Conservation (phyloP, 1,140 invertebrate genomes). For the Babylonia areolata region DNA sequence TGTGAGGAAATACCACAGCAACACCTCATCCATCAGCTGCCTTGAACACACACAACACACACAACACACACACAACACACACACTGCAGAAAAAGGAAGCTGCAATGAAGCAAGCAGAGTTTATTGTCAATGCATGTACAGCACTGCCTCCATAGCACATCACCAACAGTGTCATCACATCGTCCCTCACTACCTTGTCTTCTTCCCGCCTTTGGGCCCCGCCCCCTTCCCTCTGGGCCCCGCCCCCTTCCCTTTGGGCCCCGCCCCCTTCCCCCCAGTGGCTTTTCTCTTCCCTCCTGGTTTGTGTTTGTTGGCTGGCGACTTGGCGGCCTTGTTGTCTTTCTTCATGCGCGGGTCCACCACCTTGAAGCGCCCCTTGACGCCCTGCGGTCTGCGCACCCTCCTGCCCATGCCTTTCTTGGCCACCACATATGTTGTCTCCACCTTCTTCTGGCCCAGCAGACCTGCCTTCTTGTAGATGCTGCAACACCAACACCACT, state of each 20-base stretch:
- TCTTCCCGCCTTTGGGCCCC: conserved; percentile 32
- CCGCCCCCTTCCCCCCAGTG: conserved; percentile 32
- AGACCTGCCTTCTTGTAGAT: conserved; percentile 94
- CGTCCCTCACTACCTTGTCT: conserved; percentile 28
- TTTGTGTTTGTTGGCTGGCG: conserved; percentile 38
- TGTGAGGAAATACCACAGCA: too few relatives aligned
- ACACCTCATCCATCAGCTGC: too few relatives aligned
- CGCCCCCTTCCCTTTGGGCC: conserved; percentile 39
- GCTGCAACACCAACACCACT: conserved; percentile 75
- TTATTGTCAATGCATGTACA: too few relatives aligned
- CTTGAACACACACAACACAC: too few relatives aligned
- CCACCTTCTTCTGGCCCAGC: conserved; percentile 85
- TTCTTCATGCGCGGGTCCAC: conserved; percentile 98
- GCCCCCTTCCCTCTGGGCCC: conserved; percentile 38
- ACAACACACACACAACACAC: too few relatives aligned
- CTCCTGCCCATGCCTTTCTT: conserved; percentile 88
- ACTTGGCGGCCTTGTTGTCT: conserved; percentile 81
- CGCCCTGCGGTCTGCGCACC: conserved; percentile 86
- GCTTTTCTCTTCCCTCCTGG: conserved; percentile 35
- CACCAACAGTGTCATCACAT: too few relatives aligned
- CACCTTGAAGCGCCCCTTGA: conserved; percentile 94
- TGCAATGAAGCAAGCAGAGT: too few relatives aligned
- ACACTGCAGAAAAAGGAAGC: too few relatives aligned
- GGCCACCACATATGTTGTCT: conserved; percentile 95
- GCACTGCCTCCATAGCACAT: too few relatives aligned